A percentile compares a stretch with the other conserved stretches of the same genome.
These are phyloP conservation scores for Nematopogon swammerdamellus DNA, from an alignment of 2,888 invertebrate genomes.

Conservation along the genomic window DNA sequence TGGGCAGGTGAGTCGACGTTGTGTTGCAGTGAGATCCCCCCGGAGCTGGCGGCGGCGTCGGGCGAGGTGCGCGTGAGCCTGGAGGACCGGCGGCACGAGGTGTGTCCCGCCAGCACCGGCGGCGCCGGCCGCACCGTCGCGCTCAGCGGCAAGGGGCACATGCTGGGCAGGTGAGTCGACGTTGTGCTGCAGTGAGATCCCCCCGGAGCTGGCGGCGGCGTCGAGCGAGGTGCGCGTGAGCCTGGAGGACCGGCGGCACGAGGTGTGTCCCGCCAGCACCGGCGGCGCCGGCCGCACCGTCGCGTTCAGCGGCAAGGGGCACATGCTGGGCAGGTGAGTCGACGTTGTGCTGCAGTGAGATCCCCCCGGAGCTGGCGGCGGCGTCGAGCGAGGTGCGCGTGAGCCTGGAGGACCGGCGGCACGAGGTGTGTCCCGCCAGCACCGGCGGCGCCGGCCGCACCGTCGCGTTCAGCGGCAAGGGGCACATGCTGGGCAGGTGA, in stretches of 20 bases:
- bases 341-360: slow-evolving; percentile 56
- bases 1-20: background rate
- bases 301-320: slow-evolving; percentile 81
- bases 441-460: slow-evolving; percentile 58
- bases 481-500: slow-evolving; percentile 64
- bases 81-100: slow-evolving; percentile 89
- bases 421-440: slow-evolving; percentile 67
- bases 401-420: slow-evolving; percentile 88
- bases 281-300: slow-evolving; percentile 34
- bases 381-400: slow-evolving; percentile 75
- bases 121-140: slow-evolving; percentile 55
- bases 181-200: slow-evolving; percentile 65
- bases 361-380: slow-evolving; percentile 73
- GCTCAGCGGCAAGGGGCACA: slow-evolving; percentile 84
- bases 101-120: slow-evolving; percentile 61
- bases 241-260: slow-evolving; percentile 88
- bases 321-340: no score
- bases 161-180: slow-evolving; percentile 45
- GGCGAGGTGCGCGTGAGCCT: slow-evolving; percentile 85
- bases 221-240: slow-evolving; percentile 81
- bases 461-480: slow-evolving; percentile 77
- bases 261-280: slow-evolving; percentile 63
- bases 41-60: slow-evolving; percentile 65
- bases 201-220: slow-evolving; percentile 66
- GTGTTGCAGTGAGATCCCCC: slow-evolving; percentile 70